A percentile compares a stretch with the other conserved stretches of the same genome.
These are phyloP conservation scores for Distichodus sexfasciatus DNA, from an alignment of 2,797 vertebrate species.

Conservation along the genomic window DNA sequence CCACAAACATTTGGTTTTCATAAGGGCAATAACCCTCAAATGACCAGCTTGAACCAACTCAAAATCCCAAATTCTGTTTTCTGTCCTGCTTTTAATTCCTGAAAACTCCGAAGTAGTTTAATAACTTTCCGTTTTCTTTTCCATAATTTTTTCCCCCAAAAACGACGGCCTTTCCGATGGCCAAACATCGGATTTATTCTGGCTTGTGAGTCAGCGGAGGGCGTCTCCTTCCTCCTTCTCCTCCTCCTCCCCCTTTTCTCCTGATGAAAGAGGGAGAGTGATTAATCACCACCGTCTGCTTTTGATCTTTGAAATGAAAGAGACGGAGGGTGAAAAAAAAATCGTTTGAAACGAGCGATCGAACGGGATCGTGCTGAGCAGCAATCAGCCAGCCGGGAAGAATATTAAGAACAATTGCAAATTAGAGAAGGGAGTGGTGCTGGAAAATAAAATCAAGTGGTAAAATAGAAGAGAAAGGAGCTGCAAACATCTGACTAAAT, in stretches of 20 bases:
- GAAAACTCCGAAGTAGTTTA: too few species aligned
- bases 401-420: slow-evolving; percentile 74
- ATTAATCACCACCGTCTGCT: slow-evolving; percentile 75
- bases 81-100: too few species aligned
- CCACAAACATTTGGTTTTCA: too few species aligned
- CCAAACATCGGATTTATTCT: slow-evolving; percentile 61
- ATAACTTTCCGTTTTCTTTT: too few species aligned
- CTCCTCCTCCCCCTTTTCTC: slow-evolving; percentile 51
- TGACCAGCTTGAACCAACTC: too few species aligned
- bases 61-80: too few species aligned
- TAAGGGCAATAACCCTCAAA: too few species aligned
- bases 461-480: not conserved
- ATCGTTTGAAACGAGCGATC: slow-evolving; percentile 46
- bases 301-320: slow-evolving; percentile 82
- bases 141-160: slow-evolving; percentile 1
- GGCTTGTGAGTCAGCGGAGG: slow-evolving; percentile 54
- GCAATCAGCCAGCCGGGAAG: slow-evolving; percentile 62
- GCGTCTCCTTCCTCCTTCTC: slow-evolving; percentile 59
- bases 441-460: not conserved
- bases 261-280: slow-evolving; percentile 72
- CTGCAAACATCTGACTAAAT: not conserved
- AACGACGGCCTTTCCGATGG: too few species aligned
- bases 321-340: slow-evolving; percentile 60
- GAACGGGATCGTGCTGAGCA: slow-evolving; percentile 57
- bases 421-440: slow-evolving; percentile 53